Conservation (phyloP, 2,113 vertebrate species). For the Corydoras sp. region DNA sequence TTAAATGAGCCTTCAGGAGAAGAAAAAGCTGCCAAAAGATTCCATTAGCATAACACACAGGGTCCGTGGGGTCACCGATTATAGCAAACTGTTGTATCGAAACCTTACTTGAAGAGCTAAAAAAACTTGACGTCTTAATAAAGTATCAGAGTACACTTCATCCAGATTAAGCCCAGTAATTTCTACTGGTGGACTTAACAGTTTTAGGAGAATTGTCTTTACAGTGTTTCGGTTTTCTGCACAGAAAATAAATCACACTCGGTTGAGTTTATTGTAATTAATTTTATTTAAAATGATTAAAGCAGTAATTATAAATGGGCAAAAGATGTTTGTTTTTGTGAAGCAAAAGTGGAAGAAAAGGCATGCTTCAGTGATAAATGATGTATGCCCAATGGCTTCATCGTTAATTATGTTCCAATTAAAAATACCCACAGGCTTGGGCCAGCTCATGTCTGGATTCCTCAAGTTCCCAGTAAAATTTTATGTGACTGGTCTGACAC, state of each 20-base stretch:
- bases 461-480: conserved; percentile 9
- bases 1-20: conserved; percentile 33
- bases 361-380: conserved; percentile 1
- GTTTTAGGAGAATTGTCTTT: too few relatives aligned
- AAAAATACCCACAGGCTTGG: conserved; percentile 19
- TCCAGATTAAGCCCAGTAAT: conserved; percentile 21
- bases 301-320: background rate
- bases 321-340: background rate
- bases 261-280: too few relatives aligned
- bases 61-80: too few relatives aligned
- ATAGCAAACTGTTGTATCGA: too few relatives aligned
- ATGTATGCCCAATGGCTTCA: conserved; percentile 5
- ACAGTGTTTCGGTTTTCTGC: too few relatives aligned
- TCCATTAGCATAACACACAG: too few relatives aligned
- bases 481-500: conserved; percentile 5
- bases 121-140: conserved; percentile 8
- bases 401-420: conserved; percentile 34
- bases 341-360: background rate
- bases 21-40: conserved; percentile 32
- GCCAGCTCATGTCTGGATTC: background rate
- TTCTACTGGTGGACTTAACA: too few relatives aligned
- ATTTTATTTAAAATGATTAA: background rate
- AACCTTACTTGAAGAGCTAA: too few relatives aligned
- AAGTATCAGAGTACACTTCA: conserved; percentile 1
- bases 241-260: too few relatives aligned